A percentile compares a stretch with the other conserved stretches of the same genome.
Evolutionary conservation across 2,888 invertebrate species (phyloP).

Genomic region (Archips xylosteana): DNA sequence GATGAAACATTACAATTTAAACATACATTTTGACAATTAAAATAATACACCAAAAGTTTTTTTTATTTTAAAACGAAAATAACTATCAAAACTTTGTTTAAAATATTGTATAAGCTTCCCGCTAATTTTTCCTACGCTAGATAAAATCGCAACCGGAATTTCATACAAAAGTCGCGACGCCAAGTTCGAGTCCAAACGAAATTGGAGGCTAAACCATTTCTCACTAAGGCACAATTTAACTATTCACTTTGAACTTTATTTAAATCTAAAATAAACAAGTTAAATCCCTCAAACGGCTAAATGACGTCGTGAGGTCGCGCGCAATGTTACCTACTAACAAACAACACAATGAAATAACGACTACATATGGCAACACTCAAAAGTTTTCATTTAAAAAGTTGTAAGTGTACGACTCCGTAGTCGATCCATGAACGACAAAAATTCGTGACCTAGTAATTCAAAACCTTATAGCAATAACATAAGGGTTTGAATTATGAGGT

Average conservation of each 20-base stretch:
- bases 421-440: too few species aligned
- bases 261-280: slow-evolving; percentile 75
- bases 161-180: slow-evolving; percentile 23
- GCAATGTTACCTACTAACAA: slow-evolving; percentile 24
- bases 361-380: slow-evolving; percentile 30
- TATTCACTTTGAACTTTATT: slow-evolving; percentile 82
- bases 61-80: slow-evolving; percentile 12
- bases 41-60: slow-evolving; percentile 39
- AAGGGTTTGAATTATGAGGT: too few species aligned
- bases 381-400: neutral
- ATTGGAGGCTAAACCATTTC: slow-evolving; percentile 72
- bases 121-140: slow-evolving; percentile 25
- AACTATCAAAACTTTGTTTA: slow-evolving; percentile 9
- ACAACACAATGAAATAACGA: slow-evolving; percentile 21
- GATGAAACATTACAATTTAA: neutral
- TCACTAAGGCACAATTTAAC: slow-evolving; percentile 85
- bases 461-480: too few species aligned
- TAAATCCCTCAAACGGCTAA: slow-evolving; percentile 61
- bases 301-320: slow-evolving; percentile 13
- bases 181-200: slow-evolving; percentile 60
- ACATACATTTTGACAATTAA: slow-evolving; percentile 6
- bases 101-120: slow-evolving; percentile 13
- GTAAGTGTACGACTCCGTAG: neutral
- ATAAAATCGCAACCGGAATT: slow-evolving; percentile 29
- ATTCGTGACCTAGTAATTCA: too few species aligned